phyloP scores from a whole-genome alignment of 2,797 vertebrate species.

The Diceros bicornis region DNA sequence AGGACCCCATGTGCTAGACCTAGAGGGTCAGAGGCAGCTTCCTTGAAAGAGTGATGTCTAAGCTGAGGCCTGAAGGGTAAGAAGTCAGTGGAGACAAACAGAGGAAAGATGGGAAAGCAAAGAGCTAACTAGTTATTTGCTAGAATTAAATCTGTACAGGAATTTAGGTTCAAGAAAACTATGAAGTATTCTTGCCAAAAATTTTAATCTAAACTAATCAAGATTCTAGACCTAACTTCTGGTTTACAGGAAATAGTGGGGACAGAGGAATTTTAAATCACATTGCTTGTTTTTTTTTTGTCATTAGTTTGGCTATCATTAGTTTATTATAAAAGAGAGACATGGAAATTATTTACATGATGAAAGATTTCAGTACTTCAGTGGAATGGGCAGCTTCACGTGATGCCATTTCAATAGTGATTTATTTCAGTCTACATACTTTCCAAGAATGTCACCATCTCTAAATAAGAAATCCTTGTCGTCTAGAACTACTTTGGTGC shows the following conservation, averaged over 20 bases:
- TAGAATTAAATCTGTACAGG: conserved; percentile 1
- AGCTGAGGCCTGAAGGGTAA: background rate
- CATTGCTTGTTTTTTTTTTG: background rate
- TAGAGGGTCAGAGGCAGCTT: background rate
- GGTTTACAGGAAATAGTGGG: conserved; percentile 19
- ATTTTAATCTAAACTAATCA: conserved; percentile 32
- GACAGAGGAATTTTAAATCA: conserved; percentile 63
- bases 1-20: background rate
- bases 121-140: background rate
- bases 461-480: conserved; percentile 99
- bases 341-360: conserved; percentile 90
- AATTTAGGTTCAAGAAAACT: conserved; percentile 43
- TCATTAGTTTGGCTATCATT: conserved; percentile 78
- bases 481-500: conserved; percentile 96
- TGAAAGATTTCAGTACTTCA: conserved; percentile 86
- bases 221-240: conserved; percentile 60
- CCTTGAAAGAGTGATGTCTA: background rate
- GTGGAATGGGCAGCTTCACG: conserved; percentile 89
- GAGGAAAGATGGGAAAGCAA: background rate
- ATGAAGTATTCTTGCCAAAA: conserved; percentile 17
- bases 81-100: background rate
- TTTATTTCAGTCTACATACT: conserved; percentile 95
- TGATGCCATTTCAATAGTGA: conserved; percentile 79
- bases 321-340: conserved; percentile 90
- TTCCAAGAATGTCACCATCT: conserved; percentile 98